Evolutionary conservation across 2,113 vertebrate species (phyloP).

Genomic region (Asarcornis scutulata): DNA sequence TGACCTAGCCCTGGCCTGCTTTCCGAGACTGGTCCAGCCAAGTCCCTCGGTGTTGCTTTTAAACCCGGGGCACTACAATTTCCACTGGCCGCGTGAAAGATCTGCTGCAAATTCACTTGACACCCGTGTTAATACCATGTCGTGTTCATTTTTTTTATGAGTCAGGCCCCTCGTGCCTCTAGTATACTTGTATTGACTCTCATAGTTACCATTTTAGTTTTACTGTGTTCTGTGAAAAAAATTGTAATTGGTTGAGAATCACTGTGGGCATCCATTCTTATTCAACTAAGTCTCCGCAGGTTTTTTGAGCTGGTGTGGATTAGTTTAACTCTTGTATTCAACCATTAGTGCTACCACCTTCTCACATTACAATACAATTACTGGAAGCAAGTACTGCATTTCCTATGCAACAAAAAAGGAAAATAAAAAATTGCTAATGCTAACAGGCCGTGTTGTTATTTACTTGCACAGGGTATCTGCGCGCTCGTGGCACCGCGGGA

Average conservation of each 20-base stretch:
- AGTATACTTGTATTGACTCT: constrained; percentile 90
- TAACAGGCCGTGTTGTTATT: constrained; percentile 72
- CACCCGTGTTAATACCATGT: constrained; percentile 82
- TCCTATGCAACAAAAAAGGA: constrained; percentile 99
- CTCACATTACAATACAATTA: constrained; percentile 95
- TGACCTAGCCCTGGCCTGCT: neutral
- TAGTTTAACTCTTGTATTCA: constrained; percentile 90
- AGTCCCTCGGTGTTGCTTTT: constrained; percentile 11
- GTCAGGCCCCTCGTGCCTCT: constrained; percentile 94
- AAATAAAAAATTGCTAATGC: constrained; percentile 98
- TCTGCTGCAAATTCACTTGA: constrained; percentile 69
- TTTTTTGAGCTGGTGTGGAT: constrained; percentile 89
- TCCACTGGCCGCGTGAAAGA: constrained; percentile 59
- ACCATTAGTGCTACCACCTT: constrained; percentile 92
- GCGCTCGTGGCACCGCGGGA: neutral
- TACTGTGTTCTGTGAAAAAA: constrained; percentile 87
- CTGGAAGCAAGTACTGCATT: constrained; percentile 99
- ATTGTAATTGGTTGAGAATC: constrained; percentile 90
- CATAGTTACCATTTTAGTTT: constrained; percentile 85
- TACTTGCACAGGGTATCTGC: neutral
- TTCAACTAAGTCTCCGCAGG: constrained; percentile 88
- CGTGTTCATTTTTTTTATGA: constrained; percentile 80
- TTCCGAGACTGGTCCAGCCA: constrained; percentile 9
- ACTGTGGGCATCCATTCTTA: constrained; percentile 90
- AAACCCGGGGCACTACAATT: constrained; percentile 35